These are phyloP conservation scores for Caradrina clavipalpis DNA, from an alignment of 2,888 invertebrate genomes.

Conservation along the genomic window DNA sequence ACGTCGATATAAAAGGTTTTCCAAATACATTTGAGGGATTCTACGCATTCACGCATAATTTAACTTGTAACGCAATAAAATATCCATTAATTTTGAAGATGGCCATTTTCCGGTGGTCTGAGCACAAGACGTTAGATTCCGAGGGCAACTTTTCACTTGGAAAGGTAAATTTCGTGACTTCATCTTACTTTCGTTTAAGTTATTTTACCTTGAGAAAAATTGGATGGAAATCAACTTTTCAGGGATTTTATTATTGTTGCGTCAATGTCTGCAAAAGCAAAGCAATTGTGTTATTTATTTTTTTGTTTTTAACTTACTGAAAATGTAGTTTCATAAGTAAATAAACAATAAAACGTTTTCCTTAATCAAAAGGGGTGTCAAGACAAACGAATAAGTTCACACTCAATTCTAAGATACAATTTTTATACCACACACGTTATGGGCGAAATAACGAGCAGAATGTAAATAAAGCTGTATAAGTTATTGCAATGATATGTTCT, in stretches of 20 bases:
- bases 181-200: slow-evolving; percentile 58
- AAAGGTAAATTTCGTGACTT: slow-evolving; percentile 74
- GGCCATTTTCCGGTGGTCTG: slow-evolving; percentile 86
- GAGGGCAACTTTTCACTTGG: slow-evolving; percentile 74
- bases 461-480: slow-evolving; percentile 61
- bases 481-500: slow-evolving; percentile 64
- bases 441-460: slow-evolving; percentile 50
- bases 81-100: slow-evolving; percentile 89
- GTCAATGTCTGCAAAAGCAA: slow-evolving; percentile 20
- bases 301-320: slow-evolving; percentile 7
- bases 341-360: slow-evolving; percentile 54
- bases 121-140: slow-evolving; percentile 80
- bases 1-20: slow-evolving; percentile 70
- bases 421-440: slow-evolving; percentile 53
- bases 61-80: slow-evolving; percentile 88
- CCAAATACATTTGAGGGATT: slow-evolving; percentile 75
- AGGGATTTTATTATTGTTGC: slow-evolving; percentile 29
- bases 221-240: slow-evolving; percentile 39
- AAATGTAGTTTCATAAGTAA: slow-evolving; percentile 10
- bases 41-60: slow-evolving; percentile 87
- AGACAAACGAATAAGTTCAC: slow-evolving; percentile 53
- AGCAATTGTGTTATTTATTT: slow-evolving; percentile 13
- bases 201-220: slow-evolving; percentile 54
- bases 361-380: slow-evolving; percentile 59
- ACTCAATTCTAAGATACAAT: slow-evolving; percentile 41